These are phyloP conservation scores for Mionectes olivaceus DNA, from an alignment of 2,797 vertebrate species.

Conservation along the genomic window DNA sequence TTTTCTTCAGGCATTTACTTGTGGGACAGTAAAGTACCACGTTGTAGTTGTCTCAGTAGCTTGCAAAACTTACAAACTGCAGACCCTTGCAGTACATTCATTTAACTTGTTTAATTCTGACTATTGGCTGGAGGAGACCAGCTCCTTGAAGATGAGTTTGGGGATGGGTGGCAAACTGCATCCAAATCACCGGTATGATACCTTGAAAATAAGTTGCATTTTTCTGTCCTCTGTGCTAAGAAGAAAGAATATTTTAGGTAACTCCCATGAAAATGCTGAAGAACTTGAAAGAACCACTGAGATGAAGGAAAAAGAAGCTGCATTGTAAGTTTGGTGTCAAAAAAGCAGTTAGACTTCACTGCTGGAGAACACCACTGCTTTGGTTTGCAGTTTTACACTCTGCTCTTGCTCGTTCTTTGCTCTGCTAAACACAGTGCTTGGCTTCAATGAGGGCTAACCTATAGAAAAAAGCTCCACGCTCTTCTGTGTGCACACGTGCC, in stretches of 20 bases:
- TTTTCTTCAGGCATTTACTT: not conserved
- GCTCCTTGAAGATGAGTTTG: not conserved
- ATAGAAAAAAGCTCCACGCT: not conserved
- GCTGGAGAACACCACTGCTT: not conserved
- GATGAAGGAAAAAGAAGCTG: conserved; percentile 92
- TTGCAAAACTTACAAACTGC: not conserved
- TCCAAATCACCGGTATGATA: not conserved
- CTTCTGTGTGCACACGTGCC: not conserved
- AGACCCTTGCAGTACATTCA: not conserved
- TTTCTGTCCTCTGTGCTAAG: conserved; percentile 78
- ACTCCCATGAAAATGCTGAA: conserved; percentile 79
- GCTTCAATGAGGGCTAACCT: not conserved
- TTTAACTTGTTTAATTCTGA: not conserved
- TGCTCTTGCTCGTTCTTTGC: not conserved
- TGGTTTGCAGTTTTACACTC: not conserved
- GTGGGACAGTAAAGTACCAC: not conserved
- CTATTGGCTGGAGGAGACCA: not conserved
- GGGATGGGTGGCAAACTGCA: not conserved
- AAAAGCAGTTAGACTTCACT: not conserved
- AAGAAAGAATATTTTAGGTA: conserved; percentile 90
- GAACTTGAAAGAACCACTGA: conserved; percentile 91
- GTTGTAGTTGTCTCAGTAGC: not conserved
- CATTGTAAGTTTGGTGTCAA: conserved; percentile 86
- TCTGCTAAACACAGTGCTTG: conserved; percentile 9
- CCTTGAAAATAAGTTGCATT: conserved; percentile 65